Base-by-base conservation (phyloP, 2,797 vertebrate genomes). In the Pagetopsis macropterus region DNA sequence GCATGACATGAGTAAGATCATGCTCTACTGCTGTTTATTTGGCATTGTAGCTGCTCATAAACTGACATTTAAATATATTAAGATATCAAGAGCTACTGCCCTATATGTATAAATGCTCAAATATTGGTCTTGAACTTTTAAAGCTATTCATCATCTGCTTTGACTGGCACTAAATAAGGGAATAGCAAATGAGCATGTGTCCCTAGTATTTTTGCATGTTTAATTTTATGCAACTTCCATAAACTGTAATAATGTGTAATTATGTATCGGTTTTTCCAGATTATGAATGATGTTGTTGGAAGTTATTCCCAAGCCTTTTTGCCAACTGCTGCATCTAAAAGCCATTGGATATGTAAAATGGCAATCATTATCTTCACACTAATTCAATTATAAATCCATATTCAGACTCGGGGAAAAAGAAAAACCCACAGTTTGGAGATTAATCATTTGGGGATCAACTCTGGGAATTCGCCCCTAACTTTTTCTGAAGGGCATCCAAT, bases 341-440 rank as follows among this genome's bases (percentile, higher is more conserved):
- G n/a, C 31, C 27, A 46, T 68, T 49, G 23, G 43, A 70, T 74
- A 66, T 52, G 62, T 11, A 41, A 71, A 72, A 71, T 6, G 12
- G 17, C 12, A 10, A 67, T 85, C 54, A 52, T 70, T 71, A 75
- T 74, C 72, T 58, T 48, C 60, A 54, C 45, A 43, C 23, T 19
- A 67, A 85, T 76, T 76, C 78, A 23, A 81, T 81, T 73, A 78
- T 69, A 37, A 79, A 84, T 77, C 70, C 72, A 72, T 64, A 49
- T 76, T 75, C 40, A 31, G 67, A 62, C 40, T 46, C 10, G 1
- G n/a, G n/a, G n/a, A n/a, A n/a, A n/a, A n/a, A n/a, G n/a, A n/a
- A n/a, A n/a, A n/a, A n/a, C 50, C 58, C 61, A 55, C 12, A 6
- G 16, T 66, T 49, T n/a, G 31, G 44, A 75, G 68, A 74, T 69